Base-by-base conservation (phyloP, 1,140 invertebrate species). In the Venturia canescens region DNA sequence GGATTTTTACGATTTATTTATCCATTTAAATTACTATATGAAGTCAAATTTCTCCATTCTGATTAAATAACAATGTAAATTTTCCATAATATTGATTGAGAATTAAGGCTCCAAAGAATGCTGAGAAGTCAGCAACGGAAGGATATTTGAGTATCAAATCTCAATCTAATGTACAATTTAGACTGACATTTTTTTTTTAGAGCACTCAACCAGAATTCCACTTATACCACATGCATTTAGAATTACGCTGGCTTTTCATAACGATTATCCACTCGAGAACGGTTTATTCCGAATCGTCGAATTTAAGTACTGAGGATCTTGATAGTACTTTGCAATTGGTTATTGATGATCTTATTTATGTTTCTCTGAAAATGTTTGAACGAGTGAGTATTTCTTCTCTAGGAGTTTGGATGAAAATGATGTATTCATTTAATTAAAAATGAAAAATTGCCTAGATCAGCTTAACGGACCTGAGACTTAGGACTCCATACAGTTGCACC, bases 141-240 rank as follows among this genome's bases (percentile, higher is more conserved):
- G n/a, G n/a, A n/a, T n/a, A n/a, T n/a, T n/a, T n/a, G n/a, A n/a
- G n/a, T n/a, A n/a, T n/a, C n/a, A n/a, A n/a, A n/a, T n/a, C n/a
- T n/a, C n/a, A n/a, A n/a, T n/a, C n/a, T n/a, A n/a, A n/a, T n/a
- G n/a, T n/a, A n/a, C n/a, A 13, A 60, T 1, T 76, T 78, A 69
- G 31, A 23, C 26, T 69, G 21, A 63, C 4, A 3, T 67, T 63
- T 1, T 77, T 29, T 85, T 87, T 87, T 63, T 34, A 92, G 91
- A 89, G 87, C 74, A 81, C 82, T 11, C 90, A 92, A 80, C 88
- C 91, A 15, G 90, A 90, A 44, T 92, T 92, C 86, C 92, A 93
- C 75, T 84, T 93, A 71, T 92, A 90, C 79, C 92, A 93, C 83
- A 81, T 90, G 21, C 91, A 92, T 80, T 80, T 93, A 27, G 92